Evolutionary conservation across 2,888 invertebrate genomes (phyloP).

Genomic region (Lasioglossum malachurum): DNA sequence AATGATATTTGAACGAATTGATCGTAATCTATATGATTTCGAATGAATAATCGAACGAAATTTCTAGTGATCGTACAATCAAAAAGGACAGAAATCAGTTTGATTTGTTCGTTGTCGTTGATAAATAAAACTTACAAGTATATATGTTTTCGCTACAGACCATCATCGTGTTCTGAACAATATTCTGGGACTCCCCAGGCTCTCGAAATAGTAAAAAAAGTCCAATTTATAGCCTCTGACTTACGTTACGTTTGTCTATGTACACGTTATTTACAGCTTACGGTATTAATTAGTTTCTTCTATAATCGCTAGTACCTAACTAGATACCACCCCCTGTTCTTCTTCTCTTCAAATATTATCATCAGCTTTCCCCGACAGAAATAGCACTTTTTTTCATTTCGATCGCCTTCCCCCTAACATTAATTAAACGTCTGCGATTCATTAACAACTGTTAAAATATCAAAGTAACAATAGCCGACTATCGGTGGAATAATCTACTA

Average conservation of each 20-base stretch:
- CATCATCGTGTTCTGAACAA: slow-evolving; percentile 32
- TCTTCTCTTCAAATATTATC: neutral
- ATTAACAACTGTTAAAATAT: slow-evolving; percentile 45
- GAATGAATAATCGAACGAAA: neutral
- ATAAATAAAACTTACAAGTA: slow-evolving; percentile 43
- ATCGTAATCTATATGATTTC: neutral
- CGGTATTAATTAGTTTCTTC: slow-evolving; percentile 27
- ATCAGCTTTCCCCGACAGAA: slow-evolving; percentile 8
- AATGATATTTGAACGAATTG: neutral
- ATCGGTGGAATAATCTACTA: slow-evolving; percentile 32
- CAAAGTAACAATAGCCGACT: slow-evolving; percentile 44
- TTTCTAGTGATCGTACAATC: neutral
- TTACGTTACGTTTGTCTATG: slow-evolving; percentile 62
- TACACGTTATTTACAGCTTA: slow-evolving; percentile 73
- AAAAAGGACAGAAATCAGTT: slow-evolving; percentile 16
- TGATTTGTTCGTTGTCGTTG: slow-evolving; percentile 53
- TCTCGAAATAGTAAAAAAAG: slow-evolving; percentile 64
- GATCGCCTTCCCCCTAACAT: slow-evolving; percentile 15
- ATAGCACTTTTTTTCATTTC: slow-evolving; percentile 13
- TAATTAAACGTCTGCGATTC: slow-evolving; percentile 25
- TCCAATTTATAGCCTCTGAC: slow-evolving; percentile 53
- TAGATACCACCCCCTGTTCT: slow-evolving; percentile 22
- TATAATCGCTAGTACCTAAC: slow-evolving; percentile 49
- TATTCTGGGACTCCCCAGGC: slow-evolving; percentile 41
- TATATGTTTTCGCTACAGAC: slow-evolving; percentile 22